Conservation (phyloP, 2,797 vertebrate species). For the Acanthurus tractus region DNA sequence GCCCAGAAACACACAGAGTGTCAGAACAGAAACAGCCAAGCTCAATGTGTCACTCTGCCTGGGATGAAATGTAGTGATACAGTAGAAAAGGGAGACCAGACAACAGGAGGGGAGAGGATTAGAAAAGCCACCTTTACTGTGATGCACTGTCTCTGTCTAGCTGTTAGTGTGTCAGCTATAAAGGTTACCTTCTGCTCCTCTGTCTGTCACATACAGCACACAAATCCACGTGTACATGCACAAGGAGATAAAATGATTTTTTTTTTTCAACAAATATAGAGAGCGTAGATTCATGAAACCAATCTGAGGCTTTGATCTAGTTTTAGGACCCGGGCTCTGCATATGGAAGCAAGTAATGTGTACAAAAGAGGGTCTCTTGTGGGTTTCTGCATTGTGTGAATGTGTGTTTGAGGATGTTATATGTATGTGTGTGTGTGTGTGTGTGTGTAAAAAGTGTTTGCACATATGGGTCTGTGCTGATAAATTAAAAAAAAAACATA, state of each 20-base stretch:
- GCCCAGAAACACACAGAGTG: slow-evolving; percentile 44
- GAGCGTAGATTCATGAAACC: slow-evolving; percentile 19
- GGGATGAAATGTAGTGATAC: slow-evolving; percentile 54
- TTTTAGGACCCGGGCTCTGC: slow-evolving; percentile 22
- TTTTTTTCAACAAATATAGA: slow-evolving; percentile 21
- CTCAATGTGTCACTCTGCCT: slow-evolving; percentile 63
- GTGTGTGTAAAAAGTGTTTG: slow-evolving; percentile 36
- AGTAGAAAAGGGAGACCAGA: slow-evolving; percentile 56
- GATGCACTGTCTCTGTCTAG: slow-evolving; percentile 45
- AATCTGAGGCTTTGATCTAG: slow-evolving; percentile 45
- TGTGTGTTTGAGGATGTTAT: no score
- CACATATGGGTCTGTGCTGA: slow-evolving; percentile 35
- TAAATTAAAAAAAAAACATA: slow-evolving; percentile 35
- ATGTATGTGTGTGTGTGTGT: not conserved
- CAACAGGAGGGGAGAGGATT: slow-evolving; percentile 67
- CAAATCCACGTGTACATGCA: slow-evolving; percentile 7
- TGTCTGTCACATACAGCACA: slow-evolving; percentile 47
- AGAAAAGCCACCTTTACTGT: slow-evolving; percentile 63
- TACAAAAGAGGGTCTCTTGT: slow-evolving; percentile 29
- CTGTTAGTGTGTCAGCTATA: slow-evolving; percentile 69
- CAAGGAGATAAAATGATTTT: not conserved
- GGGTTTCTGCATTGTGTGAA: slow-evolving; percentile 10
- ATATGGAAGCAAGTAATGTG: slow-evolving; percentile 41
- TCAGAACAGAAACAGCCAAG: slow-evolving; percentile 47
- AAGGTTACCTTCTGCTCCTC: slow-evolving; percentile 73